phyloP scores from a whole-genome alignment of 2,113 vertebrate genomes.

The Lepus americanus region DNA sequence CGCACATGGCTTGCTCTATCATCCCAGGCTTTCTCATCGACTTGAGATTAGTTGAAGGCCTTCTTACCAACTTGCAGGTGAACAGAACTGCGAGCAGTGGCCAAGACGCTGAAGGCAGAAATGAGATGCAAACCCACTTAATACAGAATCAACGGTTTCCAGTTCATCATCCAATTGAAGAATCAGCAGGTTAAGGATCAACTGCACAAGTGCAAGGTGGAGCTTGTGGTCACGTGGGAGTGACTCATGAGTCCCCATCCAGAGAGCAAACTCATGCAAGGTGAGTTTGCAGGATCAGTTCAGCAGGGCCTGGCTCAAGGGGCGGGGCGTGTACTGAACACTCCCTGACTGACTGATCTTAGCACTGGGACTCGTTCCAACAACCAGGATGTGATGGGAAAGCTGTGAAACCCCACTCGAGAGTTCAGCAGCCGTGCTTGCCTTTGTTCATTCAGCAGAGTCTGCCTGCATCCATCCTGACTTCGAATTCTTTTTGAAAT shows the following conservation, averaged over 20 bases:
- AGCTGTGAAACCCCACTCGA: not conserved
- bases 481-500: not conserved
- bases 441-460: not conserved
- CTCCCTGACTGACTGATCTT: not conserved
- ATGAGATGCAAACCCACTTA: conserved; percentile 9
- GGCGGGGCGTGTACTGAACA: accelerated
- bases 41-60: not conserved
- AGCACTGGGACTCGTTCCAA: not conserved
- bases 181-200: not conserved
- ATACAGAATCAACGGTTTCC: not conserved
- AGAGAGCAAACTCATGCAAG: not conserved
- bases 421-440: not conserved
- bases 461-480: not conserved
- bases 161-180: not conserved
- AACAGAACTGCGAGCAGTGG: not conserved
- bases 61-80: not conserved
- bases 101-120: not conserved
- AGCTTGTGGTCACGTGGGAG: not conserved
- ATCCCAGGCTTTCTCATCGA: not conserved
- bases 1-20: not conserved
- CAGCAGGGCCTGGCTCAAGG: not conserved
- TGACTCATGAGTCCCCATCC: not conserved
- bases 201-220: not conserved
- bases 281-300: not conserved
- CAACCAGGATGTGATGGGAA: not conserved